These are phyloP conservation scores for Himalopsyche tibetana DNA, from an alignment of 2,888 invertebrate species.

Conservation along the genomic window DNA sequence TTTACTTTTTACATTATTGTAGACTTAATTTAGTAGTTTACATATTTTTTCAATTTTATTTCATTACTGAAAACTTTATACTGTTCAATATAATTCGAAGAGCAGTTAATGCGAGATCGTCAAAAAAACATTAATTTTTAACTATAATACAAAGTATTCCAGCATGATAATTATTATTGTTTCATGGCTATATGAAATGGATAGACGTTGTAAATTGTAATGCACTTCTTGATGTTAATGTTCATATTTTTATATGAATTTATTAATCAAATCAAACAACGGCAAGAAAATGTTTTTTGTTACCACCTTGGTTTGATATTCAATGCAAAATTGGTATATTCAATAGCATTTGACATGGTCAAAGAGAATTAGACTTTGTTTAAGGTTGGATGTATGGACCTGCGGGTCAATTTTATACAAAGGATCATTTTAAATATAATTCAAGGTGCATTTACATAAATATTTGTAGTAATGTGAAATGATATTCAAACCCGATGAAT, in stretches of 20 bases:
- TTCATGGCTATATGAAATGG: neutral
- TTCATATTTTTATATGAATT: neutral
- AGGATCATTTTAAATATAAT: neutral
- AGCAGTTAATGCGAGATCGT: no score
- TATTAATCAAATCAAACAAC: neutral
- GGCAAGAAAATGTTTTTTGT: neutral
- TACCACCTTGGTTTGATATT: neutral
- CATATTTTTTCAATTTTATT: no score
- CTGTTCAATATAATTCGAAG: no score
- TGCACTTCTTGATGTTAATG: neutral
- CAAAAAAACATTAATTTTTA: no score
- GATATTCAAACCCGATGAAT: no score
- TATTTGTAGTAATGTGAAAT: no score
- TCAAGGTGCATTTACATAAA: no score
- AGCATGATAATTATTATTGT: neutral
- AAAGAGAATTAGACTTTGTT: neutral
- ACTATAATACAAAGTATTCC: no score
- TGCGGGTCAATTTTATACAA: neutral
- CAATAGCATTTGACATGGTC: neutral
- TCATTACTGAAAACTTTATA: no score
- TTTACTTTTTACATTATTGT: no score
- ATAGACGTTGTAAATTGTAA: neutral
- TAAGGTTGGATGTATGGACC: neutral
- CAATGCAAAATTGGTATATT: neutral
- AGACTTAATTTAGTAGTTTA: no score